These are phyloP conservation scores for Ridgeia piscesae DNA, from an alignment of 1,140 invertebrate species.

Conservation along the genomic window DNA sequence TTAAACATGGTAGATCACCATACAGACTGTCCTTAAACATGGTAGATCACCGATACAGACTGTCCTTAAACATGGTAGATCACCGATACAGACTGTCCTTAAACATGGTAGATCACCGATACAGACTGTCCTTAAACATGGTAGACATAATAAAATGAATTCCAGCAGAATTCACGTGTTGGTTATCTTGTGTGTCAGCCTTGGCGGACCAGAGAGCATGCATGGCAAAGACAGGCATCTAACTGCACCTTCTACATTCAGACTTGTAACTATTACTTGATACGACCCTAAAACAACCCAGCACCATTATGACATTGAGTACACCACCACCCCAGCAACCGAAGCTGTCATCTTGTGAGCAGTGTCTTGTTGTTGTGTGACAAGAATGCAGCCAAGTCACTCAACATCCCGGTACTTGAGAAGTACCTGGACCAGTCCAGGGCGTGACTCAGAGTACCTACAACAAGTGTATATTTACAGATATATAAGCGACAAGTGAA, in stretches of 20 bases:
- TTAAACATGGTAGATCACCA: neutral
- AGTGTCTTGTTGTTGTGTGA: neutral
- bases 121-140: neutral
- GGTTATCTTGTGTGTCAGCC: neutral
- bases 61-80: neutral
- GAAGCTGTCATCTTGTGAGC: neutral
- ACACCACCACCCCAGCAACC: neutral
- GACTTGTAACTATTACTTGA: neutral
- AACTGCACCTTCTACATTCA: neutral
- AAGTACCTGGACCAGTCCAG: neutral
- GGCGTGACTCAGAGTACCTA: conserved; percentile 11
- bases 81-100: no score
- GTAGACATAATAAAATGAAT: neutral
- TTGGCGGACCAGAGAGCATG: neutral
- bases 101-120: neutral
- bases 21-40: neutral
- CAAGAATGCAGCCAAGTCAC: neutral
- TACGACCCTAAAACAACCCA: neutral
- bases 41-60: no score
- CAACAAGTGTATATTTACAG: conserved; percentile 27
- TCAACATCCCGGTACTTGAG: conserved; percentile 16
- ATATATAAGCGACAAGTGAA: conserved; percentile 13
- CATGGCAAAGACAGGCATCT: neutral
- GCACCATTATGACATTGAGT: neutral
- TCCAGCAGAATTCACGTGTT: neutral